A percentile compares a stretch with the other conserved stretches of the same genome.
Conservation (phyloP, 2,113 vertebrate genomes). For the Brachyhypopomus gauderio region DNA sequence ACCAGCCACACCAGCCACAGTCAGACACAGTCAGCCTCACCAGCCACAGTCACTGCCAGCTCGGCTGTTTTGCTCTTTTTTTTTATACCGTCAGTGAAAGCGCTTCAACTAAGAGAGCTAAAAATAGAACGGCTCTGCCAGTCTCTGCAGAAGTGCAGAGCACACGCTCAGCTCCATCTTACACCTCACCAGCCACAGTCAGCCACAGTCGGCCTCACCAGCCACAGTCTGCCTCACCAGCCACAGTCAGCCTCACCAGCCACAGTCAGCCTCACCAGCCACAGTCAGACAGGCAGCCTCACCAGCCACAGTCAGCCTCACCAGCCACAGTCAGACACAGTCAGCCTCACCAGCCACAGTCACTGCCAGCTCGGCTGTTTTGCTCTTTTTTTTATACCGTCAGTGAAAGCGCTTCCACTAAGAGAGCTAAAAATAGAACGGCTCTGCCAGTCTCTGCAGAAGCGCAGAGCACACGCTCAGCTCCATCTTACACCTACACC, state of each 20-base stretch:
- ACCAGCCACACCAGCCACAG: too few species aligned
- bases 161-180: background rate
- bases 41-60: too few species aligned
- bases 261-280: too few species aligned
- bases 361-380: background rate
- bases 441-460: conserved; percentile 61
- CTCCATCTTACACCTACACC: background rate
- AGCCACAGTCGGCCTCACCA: too few species aligned
- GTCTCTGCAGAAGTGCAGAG: conserved; percentile 50
- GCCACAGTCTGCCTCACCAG: too few species aligned
- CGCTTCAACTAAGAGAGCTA: conserved; percentile 57
- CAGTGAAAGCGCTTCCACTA: conserved; percentile 58
- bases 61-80: conserved; percentile 27
- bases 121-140: conserved; percentile 65
- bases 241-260: too few species aligned
- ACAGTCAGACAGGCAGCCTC: too few species aligned
- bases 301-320: too few species aligned
- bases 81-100: conserved; percentile 41
- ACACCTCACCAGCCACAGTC: background rate
- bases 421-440: conserved; percentile 61
- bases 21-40: too few species aligned
- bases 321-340: too few species aligned
- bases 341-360: too few species aligned
- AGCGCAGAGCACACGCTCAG: conserved; percentile 2
- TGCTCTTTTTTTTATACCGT: conserved; percentile 35